Evolutionary conservation across 64 coral and sea anemone species (phyloP), one percentile per base, ranked within the genome.

Genomic region (Stichodactyla helianthus): DNA sequence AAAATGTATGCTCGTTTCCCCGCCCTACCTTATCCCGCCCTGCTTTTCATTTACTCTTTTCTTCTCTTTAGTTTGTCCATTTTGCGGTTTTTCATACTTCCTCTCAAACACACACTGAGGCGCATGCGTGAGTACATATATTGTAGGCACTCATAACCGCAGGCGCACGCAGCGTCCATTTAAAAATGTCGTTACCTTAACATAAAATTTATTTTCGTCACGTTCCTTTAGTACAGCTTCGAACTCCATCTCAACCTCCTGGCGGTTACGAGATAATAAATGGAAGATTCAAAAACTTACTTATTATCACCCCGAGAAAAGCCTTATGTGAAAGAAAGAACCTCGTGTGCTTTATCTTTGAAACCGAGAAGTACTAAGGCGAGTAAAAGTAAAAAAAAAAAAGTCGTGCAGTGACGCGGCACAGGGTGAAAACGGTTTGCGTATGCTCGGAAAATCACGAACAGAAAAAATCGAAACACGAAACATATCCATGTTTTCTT

Each of bases 201-300:
- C 94, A 86, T 96, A 96, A 90, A 96, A 96, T 52, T 96, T 96
- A 87, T 96, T 96, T 87, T 96, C 94, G 65, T 96, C 94, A 58
- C 91, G 88, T 63, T 96, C 94, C 71, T 96, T 96, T 52, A 83
- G 84, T 35, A 85, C 91, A 77, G 79, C 86, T 20, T 93, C 94
- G 70, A 90, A 83, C 60, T 96, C 88, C 12, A 85, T 84, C 83
- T 96, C 94, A 6, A 85, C 62, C n/a, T 82, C 91, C 87, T 93
- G 79, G 19, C 31, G 81, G 85, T 61, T 58, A 92, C 88, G 68
- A 74, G 68, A 74, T 74, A 31, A 31, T 74, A 31, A 31, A 74
- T 31, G 8, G 23, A 74, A 74, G 12, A 84, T 55, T 60, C 12
- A 28, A 31, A 31, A 31, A 23, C 23, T 65, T 77, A 76, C 10